Evolutionary conservation across 2,797 vertebrate species (phyloP).

Genomic region (Rhabdomys pumilio): DNA sequence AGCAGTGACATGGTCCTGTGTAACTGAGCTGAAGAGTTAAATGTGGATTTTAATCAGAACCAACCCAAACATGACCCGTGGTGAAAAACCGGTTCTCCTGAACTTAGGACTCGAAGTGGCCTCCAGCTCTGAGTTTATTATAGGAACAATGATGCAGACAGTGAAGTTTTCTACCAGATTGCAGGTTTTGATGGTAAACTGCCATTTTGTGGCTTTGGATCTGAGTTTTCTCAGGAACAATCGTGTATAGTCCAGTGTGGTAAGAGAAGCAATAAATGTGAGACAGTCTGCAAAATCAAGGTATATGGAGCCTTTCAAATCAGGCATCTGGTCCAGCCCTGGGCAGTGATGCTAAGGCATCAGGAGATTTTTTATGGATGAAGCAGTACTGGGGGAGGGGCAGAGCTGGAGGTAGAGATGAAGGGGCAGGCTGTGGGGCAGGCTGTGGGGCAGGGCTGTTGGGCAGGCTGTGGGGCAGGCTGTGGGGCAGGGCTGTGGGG

Average conservation of each 20-base stretch:
- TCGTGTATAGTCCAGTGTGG: rapidly evolving
- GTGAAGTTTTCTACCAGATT: conserved; percentile 11
- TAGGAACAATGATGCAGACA: background rate
- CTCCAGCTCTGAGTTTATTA: conserved; percentile 52
- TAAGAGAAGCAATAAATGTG: background rate
- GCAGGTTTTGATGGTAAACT: background rate
- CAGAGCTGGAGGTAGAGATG: background rate
- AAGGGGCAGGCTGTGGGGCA: background rate
- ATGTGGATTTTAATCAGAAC: conserved; percentile 45
- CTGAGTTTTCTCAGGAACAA: background rate
- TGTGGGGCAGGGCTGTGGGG: no score
- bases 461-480: no score
- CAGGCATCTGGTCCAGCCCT: background rate
- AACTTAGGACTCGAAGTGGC: background rate
- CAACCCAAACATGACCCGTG: background rate
- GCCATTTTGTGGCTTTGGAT: background rate
- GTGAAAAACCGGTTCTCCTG: conserved; percentile 12
- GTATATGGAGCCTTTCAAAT: background rate
- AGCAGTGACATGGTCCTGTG: background rate
- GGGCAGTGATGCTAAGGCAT: no score
- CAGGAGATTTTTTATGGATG: background rate
- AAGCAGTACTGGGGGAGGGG: background rate
- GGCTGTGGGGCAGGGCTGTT: background rate
- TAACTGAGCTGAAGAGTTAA: conserved; percentile 21
- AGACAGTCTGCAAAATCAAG: background rate